Base-by-base conservation (phyloP, 1,140 invertebrate genomes). In the Zaprionus tsacasi region DNA sequence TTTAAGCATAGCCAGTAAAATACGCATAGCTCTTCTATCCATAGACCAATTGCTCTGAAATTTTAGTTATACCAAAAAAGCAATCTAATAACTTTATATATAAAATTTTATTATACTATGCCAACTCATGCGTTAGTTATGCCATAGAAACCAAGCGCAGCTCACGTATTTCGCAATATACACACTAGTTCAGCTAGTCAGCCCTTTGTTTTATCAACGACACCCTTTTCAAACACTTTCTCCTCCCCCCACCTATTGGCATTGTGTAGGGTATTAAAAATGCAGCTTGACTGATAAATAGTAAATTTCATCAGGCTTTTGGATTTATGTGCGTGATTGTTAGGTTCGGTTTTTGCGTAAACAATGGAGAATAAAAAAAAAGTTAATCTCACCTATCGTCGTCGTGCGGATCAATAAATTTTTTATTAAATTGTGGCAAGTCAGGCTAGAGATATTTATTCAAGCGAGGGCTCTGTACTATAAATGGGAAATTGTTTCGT, bases 371-470 rank as follows among this genome's bases (percentile, higher is more conserved):
- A 1, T 1, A 21, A 21, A 21, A 21, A 50, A 25, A 50, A 50
- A 25, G 15, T 50, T 50, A 50, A 64, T 36, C 13, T 52, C 13
- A 64, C 17, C 36, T 36, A 27, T 65, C 36, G n/a, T 21, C 27
- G 21, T 21, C 21, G 27, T 4, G 54, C 33, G 13, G 33, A 50
- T 57, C 52, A 57, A 74, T 70, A 74, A 15, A 70, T 63, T 57
- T 68, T 61, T 33, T 57, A 74, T 74, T 61, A 73, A 73, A 72
- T 52, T 36, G 38, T 17, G 36, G 33, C 38, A 65, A 58, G 69
- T 35, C 69, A 65, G 45, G 11, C 61, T 45, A 54, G 38, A 54
- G 25, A 35, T 52, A 27, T 52, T 15, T 15, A 6, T 10, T 8
- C 6, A n/a, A 43, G 40, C 66, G 71, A 74, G 71, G 58, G 54